phyloP scores from a whole-genome alignment of 1,140 invertebrate genomes.

The Trissolcus basalis region DNA sequence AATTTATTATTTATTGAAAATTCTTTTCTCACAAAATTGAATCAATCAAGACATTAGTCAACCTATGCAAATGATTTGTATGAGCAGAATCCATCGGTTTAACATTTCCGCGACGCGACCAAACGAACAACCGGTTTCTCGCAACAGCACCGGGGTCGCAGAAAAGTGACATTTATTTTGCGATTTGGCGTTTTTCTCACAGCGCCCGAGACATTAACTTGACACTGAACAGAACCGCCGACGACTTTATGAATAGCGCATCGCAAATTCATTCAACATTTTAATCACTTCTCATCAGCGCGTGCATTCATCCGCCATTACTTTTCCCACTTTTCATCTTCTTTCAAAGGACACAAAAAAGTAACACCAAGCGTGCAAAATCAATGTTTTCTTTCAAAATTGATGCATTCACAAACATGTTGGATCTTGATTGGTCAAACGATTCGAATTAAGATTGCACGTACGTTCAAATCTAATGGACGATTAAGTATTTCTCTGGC shows the following conservation, averaged over 20 bases:
- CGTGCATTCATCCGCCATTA: conserved; percentile 17
- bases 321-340: not conserved
- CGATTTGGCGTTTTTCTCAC: conserved; percentile 41
- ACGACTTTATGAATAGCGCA: conserved; percentile 30
- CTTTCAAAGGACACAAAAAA: not conserved
- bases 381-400: not conserved
- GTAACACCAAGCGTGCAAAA: not conserved
- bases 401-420: too few species aligned
- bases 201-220: conserved; percentile 11
- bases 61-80: not conserved
- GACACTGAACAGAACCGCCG: conserved; percentile 10
- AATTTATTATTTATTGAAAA: too few species aligned
- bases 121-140: conserved; percentile 37
- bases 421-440: too few species aligned
- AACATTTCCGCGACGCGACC: conserved; percentile 36
- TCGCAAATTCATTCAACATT: conserved; percentile 38
- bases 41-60: not conserved
- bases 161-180: conserved; percentile 44
- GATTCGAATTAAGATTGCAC: too few species aligned
- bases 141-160: conserved; percentile 7
- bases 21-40: too few species aligned
- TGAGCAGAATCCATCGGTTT: conserved; percentile 17
- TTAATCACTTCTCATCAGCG: conserved; percentile 21
- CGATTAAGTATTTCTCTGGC: too few species aligned
- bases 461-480: too few species aligned